phyloP scores from a whole-genome alignment of 2,113 vertebrate genomes.

The Lophochroa leadbeateri region DNA sequence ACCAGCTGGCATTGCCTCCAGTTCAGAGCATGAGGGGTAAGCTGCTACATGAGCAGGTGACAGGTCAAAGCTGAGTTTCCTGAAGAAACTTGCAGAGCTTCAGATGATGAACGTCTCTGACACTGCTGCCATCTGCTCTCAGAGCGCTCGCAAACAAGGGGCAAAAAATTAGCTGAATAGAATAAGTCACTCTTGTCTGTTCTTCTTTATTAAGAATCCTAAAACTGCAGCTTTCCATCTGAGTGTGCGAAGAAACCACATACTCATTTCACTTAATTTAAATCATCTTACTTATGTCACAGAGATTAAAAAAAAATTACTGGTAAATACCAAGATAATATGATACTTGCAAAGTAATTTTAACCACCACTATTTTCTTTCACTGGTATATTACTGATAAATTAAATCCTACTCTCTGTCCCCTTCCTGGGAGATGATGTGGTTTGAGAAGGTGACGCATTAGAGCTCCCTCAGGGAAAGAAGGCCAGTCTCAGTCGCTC shows the following conservation, averaged over 20 bases:
- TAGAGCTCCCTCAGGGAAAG: background rate
- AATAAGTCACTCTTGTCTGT: background rate
- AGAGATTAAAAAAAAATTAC: background rate
- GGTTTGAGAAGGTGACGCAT: background rate
- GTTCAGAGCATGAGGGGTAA: background rate
- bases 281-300: background rate
- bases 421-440: background rate
- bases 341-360: background rate
- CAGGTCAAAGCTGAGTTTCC: background rate
- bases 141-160: constrained; percentile 5
- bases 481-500: background rate
- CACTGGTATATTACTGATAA: background rate
- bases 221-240: background rate
- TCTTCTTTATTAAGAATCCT: background rate
- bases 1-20: background rate
- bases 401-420: background rate
- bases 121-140: constrained; percentile 35
- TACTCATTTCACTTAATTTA: background rate
- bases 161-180: constrained; percentile 12
- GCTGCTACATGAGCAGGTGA: background rate
- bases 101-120: background rate
- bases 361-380: background rate
- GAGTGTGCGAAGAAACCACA: background rate
- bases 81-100: background rate
- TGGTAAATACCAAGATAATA: background rate